These are phyloP conservation scores for Brachionus asplanchnoidis DNA, from an alignment of 1,140 invertebrate species.

Conservation along the genomic window DNA sequence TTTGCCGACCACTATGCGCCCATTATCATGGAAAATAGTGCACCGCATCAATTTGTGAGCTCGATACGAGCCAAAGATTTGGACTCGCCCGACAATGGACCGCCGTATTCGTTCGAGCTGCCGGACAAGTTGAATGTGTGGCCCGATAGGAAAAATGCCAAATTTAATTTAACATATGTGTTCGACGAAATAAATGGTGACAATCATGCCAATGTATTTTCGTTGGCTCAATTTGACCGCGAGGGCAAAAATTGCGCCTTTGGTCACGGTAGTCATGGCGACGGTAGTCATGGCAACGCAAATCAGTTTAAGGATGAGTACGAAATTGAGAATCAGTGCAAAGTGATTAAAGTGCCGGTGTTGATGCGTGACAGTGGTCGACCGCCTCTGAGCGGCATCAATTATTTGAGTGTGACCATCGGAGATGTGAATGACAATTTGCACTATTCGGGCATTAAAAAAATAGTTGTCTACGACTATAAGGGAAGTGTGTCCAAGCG, in stretches of 20 bases:
- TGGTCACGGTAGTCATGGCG: slow-evolving; percentile 56
- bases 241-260: slow-evolving; percentile 85
- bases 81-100: slow-evolving; percentile 66
- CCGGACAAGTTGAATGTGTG: slow-evolving; percentile 41
- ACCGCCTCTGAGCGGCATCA: slow-evolving; percentile 67
- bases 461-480: slow-evolving; percentile 94
- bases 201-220: slow-evolving; percentile 56
- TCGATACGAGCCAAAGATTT: slow-evolving; percentile 84
- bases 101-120: slow-evolving; percentile 85
- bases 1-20: slow-evolving; percentile 82
- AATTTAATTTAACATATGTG: slow-evolving; percentile 84
- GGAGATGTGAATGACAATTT: slow-evolving; percentile 94
- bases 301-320: slow-evolving; percentile 60
- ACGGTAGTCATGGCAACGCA: too few relatives aligned
- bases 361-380: slow-evolving; percentile 52
- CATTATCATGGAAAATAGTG: slow-evolving; percentile 78
- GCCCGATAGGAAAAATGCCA: slow-evolving; percentile 74
- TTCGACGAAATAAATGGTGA: slow-evolving; percentile 89
- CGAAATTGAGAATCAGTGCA: slow-evolving; percentile 62
- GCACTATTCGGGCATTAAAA: slow-evolving; percentile 90
- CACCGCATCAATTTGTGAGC: slow-evolving; percentile 76
- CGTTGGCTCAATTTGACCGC: slow-evolving; percentile 69
- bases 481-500: slow-evolving; percentile 66
- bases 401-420: slow-evolving; percentile 86
- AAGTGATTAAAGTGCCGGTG: slow-evolving; percentile 51